A percentile compares a stretch with the other conserved stretches of the same genome.
Conservation (phyloP, 2,888 invertebrate genomes). For the Pilophorus perplexus region DNA sequence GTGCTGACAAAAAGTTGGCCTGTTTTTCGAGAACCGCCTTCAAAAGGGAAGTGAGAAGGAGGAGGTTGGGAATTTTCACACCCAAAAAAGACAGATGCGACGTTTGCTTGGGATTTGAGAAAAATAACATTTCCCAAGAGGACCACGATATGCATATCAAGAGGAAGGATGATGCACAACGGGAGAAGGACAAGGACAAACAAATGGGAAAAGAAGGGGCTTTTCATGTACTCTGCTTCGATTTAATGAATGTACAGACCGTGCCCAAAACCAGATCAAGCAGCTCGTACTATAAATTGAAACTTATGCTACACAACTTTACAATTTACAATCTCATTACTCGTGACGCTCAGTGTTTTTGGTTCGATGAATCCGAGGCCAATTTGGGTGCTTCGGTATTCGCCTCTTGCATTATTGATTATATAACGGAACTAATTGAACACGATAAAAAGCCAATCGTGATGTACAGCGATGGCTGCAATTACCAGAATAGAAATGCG, state of each 20-base stretch:
- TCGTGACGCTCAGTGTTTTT: constrained; percentile 17
- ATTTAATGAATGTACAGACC: constrained; percentile 12
- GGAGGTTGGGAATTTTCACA: neutral
- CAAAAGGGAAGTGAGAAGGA: neutral
- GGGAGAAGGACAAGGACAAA: constrained; percentile 19
- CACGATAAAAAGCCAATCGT: neutral
- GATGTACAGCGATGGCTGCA: constrained; percentile 2
- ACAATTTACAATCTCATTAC: too few species aligned
- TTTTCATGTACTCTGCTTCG: neutral
- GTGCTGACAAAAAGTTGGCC: neutral
- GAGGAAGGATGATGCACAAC: constrained; percentile 6
- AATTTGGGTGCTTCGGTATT: constrained; percentile 6
- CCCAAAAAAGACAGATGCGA: constrained; percentile 37
- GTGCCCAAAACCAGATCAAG: neutral
- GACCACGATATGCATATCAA: neutral
- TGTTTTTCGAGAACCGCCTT: constrained; percentile 16
- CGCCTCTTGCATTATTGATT: neutral
- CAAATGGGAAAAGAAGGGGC: neutral
- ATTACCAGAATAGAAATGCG: too few species aligned
- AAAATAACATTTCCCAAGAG: neutral
- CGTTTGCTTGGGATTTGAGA: neutral
- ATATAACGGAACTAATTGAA: neutral
- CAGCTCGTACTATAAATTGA: neutral
- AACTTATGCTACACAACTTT: constrained; percentile 9
- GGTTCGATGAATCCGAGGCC: constrained; percentile 27